Evolutionary conservation across 2,113 vertebrate species (phyloP), one percentile per base, ranked within the genome.

Genomic region (Phoenicopterus ruber): DNA sequence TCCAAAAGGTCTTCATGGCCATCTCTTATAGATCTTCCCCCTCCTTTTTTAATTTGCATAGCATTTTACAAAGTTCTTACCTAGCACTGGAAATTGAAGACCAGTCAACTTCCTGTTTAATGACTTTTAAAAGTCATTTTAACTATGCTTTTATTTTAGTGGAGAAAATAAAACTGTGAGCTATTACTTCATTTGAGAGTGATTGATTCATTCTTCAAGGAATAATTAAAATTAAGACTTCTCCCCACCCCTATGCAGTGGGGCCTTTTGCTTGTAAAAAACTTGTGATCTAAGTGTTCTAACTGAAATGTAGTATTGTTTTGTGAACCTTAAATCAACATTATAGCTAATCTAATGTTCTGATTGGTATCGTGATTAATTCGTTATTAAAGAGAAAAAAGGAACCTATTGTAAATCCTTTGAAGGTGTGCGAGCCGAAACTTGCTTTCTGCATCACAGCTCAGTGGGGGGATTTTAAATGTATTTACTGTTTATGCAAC

Each of bases 401-500:
- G 59, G 70, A 76, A 49, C 79, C 62, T 82, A 0, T 14, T 90
- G 66, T 77, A 73, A 91, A 34, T 57, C 32, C 86, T 95, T 83
- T 96, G 89, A 88, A 94, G 59, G 63, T 36, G 2, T 36, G 19
- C 70, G 2, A 91, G 96, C 81, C 59, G 59, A 17, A 80, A 86
- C 93, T 82, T 94, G 94, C 77, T 67, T 72, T 80, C 62, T 62
- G 73, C 77, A 80, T 78, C 84, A 5, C 58, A 44, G 84, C 81
- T 93, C 58, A 5, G 17, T 20, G 70, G 58, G 83, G 86, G 61
- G 47, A 74, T 94, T 91, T 91, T 79, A 44, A n/a, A 29, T 52
- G 40, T 91, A 34, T 82, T 94, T 95, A 46, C 58, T 90, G 78
- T 96, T 91, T 72, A 21, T 89, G 76, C 79, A 80, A 20, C 82